Conservation (phyloP, 2,113 vertebrate genomes). For the Aviceda subcristata region DNA sequence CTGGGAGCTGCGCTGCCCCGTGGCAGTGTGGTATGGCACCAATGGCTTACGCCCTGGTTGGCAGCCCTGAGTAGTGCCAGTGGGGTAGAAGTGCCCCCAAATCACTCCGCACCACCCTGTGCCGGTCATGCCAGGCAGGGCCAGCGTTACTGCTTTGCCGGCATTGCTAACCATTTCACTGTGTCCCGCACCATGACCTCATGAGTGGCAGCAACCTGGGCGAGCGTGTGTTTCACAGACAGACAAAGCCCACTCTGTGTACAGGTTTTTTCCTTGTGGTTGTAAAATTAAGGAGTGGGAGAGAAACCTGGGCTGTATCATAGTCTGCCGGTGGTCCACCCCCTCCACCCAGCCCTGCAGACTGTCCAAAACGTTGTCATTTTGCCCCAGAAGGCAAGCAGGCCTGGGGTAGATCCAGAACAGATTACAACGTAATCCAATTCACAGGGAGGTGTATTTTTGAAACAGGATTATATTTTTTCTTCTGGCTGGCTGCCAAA, state of each 20-base stretch:
- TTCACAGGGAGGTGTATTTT: conserved; percentile 34
- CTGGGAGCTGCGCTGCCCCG: fast-evolving
- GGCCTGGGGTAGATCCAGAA: conserved; percentile 24
- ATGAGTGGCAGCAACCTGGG: background rate
- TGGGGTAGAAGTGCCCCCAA: background rate
- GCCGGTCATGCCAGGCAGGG: background rate
- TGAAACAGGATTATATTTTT: background rate
- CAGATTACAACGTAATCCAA: conserved; percentile 52
- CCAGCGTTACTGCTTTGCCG: fast-evolving
- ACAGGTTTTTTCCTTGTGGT: conserved; percentile 44
- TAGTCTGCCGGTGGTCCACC: conserved; percentile 17
- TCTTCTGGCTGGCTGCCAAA: conserved; percentile 22
- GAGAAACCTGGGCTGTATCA: conserved; percentile 49
- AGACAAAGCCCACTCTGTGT: conserved; percentile 65
- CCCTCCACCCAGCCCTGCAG: background rate
- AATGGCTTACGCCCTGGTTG: background rate
- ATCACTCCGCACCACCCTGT: fast-evolving
- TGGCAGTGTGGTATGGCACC: background rate
- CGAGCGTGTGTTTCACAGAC: conserved; percentile 20
- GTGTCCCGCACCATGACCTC: background rate
- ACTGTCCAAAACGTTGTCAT: conserved; percentile 29
- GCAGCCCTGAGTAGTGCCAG: background rate
- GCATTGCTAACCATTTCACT: fast-evolving
- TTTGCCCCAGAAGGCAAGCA: conserved; percentile 41
- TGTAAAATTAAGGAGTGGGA: conserved; percentile 55